These are phyloP conservation scores for Rhincodon typus DNA, from an alignment of 2,797 vertebrate species.

Conservation along the genomic window DNA sequence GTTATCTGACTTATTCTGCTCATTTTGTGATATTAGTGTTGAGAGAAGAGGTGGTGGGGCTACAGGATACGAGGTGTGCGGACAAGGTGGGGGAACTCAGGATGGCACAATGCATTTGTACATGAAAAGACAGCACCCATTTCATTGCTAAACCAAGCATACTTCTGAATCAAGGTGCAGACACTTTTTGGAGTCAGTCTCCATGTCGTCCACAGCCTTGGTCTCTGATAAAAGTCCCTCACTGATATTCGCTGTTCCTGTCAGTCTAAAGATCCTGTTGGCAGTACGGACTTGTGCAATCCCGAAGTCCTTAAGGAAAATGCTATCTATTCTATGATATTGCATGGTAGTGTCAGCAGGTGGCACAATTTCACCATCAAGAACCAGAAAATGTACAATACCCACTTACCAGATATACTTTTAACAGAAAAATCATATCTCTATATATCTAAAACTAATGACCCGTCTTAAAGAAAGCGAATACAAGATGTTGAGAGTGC, in stretches of 20 bases:
- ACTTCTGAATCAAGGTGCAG: not conserved
- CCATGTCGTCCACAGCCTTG: not conserved
- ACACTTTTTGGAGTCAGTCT: not conserved
- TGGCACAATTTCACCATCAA: not conserved
- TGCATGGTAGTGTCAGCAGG: not conserved
- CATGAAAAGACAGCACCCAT: not conserved
- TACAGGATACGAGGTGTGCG: not conserved
- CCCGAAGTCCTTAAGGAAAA: not conserved
- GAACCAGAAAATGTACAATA: not conserved
- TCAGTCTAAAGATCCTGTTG: not conserved
- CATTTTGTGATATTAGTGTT: not conserved
- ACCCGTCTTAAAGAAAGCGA: not conserved
- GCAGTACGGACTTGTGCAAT: not conserved
- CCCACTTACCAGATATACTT: not conserved
- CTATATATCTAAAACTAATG: not conserved
- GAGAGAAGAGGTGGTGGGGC: too few relatives aligned
- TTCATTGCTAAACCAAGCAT: not conserved
- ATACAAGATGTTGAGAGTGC: not conserved
- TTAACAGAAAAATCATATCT: not conserved
- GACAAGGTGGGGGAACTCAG: not conserved
- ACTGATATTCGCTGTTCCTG: not conserved
- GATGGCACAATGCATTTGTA: not conserved
- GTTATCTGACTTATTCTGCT: not conserved
- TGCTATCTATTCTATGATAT: not conserved
- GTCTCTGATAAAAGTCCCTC: not conserved